Evolutionary conservation across 2,797 vertebrate species (phyloP).

Genomic region (Onychomys torridus): DNA sequence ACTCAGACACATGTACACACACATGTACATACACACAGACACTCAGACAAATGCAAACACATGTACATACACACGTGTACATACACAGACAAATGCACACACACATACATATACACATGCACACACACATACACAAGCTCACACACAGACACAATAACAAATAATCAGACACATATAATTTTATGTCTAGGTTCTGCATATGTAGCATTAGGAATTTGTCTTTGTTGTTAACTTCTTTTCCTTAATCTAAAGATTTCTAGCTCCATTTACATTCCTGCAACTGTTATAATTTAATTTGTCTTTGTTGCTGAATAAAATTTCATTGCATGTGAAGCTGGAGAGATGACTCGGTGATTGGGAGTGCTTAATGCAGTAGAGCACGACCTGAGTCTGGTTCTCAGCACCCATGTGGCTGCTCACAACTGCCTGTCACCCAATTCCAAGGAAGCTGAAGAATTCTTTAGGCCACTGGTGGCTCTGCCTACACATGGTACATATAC

Average conservation of each 20-base stretch:
- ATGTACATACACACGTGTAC: background rate
- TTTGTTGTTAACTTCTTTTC: background rate
- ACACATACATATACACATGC: background rate
- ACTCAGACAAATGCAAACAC: background rate
- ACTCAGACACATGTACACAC: background rate
- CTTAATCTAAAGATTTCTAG: background rate
- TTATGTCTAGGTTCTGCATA: background rate
- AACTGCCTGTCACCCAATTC: background rate
- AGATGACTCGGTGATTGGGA: background rate
- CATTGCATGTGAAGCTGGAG: background rate
- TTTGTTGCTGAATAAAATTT: background rate
- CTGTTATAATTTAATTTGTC: background rate
- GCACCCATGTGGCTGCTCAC: background rate
- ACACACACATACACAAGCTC: background rate
- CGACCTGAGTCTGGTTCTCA: background rate
- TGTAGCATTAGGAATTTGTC: background rate
- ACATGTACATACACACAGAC: background rate
- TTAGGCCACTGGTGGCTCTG: background rate
- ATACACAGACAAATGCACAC: background rate
- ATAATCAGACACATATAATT: background rate
- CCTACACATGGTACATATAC: background rate
- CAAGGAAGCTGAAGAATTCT: background rate
- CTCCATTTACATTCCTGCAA: background rate
- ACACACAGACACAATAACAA: background rate
- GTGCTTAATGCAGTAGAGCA: background rate